These are phyloP conservation scores for Labeo calbasu DNA, from an alignment of 2,797 vertebrate species.

Conservation along the genomic window DNA sequence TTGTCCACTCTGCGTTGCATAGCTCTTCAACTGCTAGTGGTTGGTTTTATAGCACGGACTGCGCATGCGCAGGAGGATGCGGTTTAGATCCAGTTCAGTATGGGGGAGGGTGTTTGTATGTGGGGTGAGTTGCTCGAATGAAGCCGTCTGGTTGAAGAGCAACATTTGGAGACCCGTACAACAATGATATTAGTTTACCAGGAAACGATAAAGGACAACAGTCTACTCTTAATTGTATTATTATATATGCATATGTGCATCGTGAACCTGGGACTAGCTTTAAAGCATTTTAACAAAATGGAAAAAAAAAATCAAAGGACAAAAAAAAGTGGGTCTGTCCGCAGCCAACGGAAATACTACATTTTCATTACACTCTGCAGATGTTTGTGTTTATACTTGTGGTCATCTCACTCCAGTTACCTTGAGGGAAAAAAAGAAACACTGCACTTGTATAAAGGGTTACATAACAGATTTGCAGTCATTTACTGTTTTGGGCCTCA, in stretches of 20 bases:
- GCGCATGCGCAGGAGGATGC: slow-evolving; percentile 86
- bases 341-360: not conserved
- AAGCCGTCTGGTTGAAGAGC: slow-evolving; percentile 45
- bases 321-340: not conserved
- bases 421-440: slow-evolving; percentile 64
- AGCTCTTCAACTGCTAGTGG: slow-evolving; percentile 40
- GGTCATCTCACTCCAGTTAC: slow-evolving; percentile 57
- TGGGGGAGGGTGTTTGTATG: slow-evolving; percentile 69
- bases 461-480: slow-evolving; percentile 76
- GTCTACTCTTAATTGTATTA: not conserved
- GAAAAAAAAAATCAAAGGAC: not conserved
- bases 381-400: slow-evolving; percentile 57
- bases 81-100: slow-evolving; percentile 62
- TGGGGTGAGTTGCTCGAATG: slow-evolving; percentile 24
- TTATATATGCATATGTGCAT: not conserved
- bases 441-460: slow-evolving; percentile 73
- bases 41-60: slow-evolving; percentile 48
- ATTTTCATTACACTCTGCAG: slow-evolving; percentile 16
- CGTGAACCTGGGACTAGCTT: not conserved
- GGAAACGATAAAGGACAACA: not conserved
- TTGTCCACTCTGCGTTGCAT: slow-evolving; percentile 54
- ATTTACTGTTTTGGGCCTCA: slow-evolving; percentile 64
- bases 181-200: not conserved
- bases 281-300: not conserved
- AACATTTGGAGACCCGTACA: slow-evolving; percentile 4